These are phyloP conservation scores for Drosophila sproati DNA, from an alignment of 1,140 invertebrate genomes.

Conservation along the genomic window DNA sequence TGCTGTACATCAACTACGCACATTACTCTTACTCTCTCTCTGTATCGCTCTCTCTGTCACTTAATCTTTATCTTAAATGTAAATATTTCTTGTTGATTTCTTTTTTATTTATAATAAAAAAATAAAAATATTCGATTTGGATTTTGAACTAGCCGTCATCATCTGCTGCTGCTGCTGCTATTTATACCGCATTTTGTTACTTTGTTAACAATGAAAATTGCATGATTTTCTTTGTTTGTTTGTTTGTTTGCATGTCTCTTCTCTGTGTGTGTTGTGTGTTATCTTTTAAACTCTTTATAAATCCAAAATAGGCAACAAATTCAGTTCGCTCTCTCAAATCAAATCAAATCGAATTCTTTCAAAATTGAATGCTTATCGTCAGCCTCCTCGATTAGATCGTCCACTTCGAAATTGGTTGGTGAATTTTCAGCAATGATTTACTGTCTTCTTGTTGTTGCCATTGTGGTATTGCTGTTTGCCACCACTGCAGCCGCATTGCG, in stretches of 20 bases:
- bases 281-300: slow-evolving; percentile 29
- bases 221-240: background rate
- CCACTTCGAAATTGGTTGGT: slow-evolving; percentile 59
- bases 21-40: slow-evolving; percentile 13
- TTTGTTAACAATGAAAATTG: slow-evolving; percentile 10
- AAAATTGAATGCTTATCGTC: slow-evolving; percentile 52
- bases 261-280: slow-evolving; percentile 6
- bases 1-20: slow-evolving; percentile 34
- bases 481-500: slow-evolving; percentile 17
- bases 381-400: slow-evolving; percentile 69
- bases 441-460: background rate
- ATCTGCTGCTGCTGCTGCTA: background rate
- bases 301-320: slow-evolving; percentile 65
- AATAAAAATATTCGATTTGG: slow-evolving; percentile 54
- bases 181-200: background rate
- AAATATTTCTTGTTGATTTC: slow-evolving; percentile 55
- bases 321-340: slow-evolving; percentile 6
- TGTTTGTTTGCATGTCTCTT: background rate
- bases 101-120: slow-evolving; percentile 7
- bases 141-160: slow-evolving; percentile 34
- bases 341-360: background rate
- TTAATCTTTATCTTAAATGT: slow-evolving; percentile 54
- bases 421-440: slow-evolving; percentile 11
- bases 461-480: background rate
- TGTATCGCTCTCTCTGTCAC: too few species aligned